Base-by-base conservation (phyloP, 1,140 invertebrate species). In the Tetragonula clypearis region DNA sequence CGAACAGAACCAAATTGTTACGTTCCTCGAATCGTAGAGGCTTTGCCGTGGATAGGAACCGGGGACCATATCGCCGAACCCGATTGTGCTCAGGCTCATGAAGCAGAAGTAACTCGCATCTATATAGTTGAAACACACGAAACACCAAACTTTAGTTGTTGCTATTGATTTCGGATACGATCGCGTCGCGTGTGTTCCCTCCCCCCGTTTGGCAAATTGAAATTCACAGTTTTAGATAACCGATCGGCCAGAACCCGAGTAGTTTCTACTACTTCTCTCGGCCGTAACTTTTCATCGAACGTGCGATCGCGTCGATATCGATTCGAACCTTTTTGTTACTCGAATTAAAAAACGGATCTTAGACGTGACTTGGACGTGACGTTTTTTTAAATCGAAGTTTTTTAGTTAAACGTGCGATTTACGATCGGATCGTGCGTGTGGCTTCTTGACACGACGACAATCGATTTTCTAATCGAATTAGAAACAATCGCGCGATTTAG, bases 101-200 rank as follows among this genome's bases (percentile, higher is more conserved):
- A 99, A 99, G 94, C 98, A 99, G 93, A 99, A 99, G 93, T 98
- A 99, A 89, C 98, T 97, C n/a, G 98, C 98, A 93, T 99, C 98
- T 95, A 90, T 95, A 90, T 15, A 21, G 41, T 71, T 72, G 49
- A 81, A 81, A 72, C 26, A 72, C 26, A 86, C 58, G 65, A 86
- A 88, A 79, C 72, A 26, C 5, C 35, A 66, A 30, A 17, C 66
- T 86, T 87, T 82, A 78, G 66, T 53, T 55, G 19, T 35, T 69
- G 14, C 12, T 56, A 58, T 73, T 9, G 72, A 73, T 73, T 55
- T 73, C 55, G 21, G 35, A 69, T 69, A 49, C 41, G 41, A 49
- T 49, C 41, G 41, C 41, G 41, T 49, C 41, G 41, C 41, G 41
- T 41, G 41, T 30, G 30, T 30, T 8, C 8, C 41, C 41, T 0